Evolutionary conservation across 37 sponge, comb jelly and placozoan species (phyloP), one percentile per base, ranked within the genome.

Genomic region (Halichondria panicea): DNA sequence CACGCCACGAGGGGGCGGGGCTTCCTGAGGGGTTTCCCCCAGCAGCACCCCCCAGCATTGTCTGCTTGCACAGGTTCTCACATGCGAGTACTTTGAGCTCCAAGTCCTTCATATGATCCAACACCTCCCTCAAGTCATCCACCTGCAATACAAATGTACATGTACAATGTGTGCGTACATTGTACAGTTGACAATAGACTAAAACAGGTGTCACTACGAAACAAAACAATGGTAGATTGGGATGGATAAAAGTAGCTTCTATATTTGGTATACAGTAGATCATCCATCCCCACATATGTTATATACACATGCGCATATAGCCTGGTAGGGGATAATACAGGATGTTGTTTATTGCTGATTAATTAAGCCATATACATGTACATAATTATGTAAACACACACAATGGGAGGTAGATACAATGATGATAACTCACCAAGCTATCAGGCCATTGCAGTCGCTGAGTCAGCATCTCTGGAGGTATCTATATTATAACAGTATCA

Each of bases 31-130:
- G 24, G 9, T 70, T 18, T 34, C 63, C 13, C 12, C 57, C 19
- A 25, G 34, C 24, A 28, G 11, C 43, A 30, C 60, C 74, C 39
- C 43, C 55, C 8, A 4, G 13, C 37, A 70, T 0, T 19, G 81
- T 80, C 38, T 80, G n/a, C 27, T 62, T 22, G 42, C 72, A 71
- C 28, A 70, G 72, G 54, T 5, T 60, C 65, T 71, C 72, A 43
- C 72, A 64, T 35, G 70, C 68, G 1, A 3, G 28, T 19, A 79
- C 67, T 30, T 68, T 67, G 44, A 12, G 4, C 33, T 79, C 70
- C 45, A 79, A 27, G 0, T 19, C 25, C 45, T 25, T 56, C 79
- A 79, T 67, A 71, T 71, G 46, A 8, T 70, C 32, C 18, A 70
- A 3, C 25, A 70, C 81, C 21, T 70, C 71, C 42, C 71, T 71